These are phyloP conservation scores for Macroglossus sobrinus DNA, from an alignment of 2,113 vertebrate genomes.

Conservation along the genomic window DNA sequence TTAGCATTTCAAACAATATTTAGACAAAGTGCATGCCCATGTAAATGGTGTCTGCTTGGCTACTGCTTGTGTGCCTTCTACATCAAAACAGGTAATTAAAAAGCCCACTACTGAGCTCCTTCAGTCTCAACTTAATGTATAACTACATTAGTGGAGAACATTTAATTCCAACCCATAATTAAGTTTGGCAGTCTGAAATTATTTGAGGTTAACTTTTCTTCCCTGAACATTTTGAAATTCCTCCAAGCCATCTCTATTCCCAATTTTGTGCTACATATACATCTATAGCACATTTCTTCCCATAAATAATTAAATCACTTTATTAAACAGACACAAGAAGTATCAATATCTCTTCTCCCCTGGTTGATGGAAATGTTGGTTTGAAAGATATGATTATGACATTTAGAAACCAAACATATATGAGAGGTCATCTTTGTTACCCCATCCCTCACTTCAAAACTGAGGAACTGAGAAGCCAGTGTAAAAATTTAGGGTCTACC, in stretches of 20 bases:
- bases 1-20: conserved; percentile 73
- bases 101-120: conserved; percentile 65
- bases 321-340: conserved; percentile 3
- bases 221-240: conserved; percentile 50
- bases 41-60: conserved; percentile 63
- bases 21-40: conserved; percentile 57
- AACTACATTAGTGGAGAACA: conserved; percentile 73
- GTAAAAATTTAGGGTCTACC: neutral
- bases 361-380: neutral
- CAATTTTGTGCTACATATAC: neutral
- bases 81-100: conserved; percentile 70
- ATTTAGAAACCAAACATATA: conserved; percentile 2
- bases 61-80: conserved; percentile 62
- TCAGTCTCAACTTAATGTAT: conserved; percentile 67
- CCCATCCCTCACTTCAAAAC: neutral
- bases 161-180: conserved; percentile 76
- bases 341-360: neutral
- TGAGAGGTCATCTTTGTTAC: neutral
- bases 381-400: neutral
- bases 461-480: neutral
- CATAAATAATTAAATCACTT: neutral
- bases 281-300: neutral
- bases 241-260: conserved; percentile 15
- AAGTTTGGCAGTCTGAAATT: conserved; percentile 75
- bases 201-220: conserved; percentile 57